Evolutionary conservation across 2,888 invertebrate species (phyloP).

Genomic region (Apotomis betuletana): DNA sequence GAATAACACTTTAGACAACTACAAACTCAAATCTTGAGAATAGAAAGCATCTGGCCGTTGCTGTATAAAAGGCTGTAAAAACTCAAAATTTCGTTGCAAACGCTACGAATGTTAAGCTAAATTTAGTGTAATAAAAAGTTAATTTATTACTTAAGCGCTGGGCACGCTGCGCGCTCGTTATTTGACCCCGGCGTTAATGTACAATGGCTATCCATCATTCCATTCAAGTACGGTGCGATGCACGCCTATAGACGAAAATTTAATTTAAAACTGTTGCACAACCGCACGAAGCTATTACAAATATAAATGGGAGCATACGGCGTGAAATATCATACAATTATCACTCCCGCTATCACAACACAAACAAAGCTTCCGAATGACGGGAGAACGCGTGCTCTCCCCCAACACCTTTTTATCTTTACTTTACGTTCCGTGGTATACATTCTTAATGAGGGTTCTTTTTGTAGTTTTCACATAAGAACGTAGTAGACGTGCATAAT

Average conservation of each 20-base stretch:
- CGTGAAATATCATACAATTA: conserved; percentile 50
- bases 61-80: conserved; percentile 24
- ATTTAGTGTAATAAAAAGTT: conserved; percentile 32
- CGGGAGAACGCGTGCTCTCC: conserved; percentile 19
- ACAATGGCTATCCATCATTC: conserved; percentile 57
- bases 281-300: conserved; percentile 49
- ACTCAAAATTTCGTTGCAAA: conserved; percentile 25
- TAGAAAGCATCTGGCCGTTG: conserved; percentile 24
- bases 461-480: conserved; percentile 27
- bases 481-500: conserved; percentile 4
- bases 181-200: conserved; percentile 41
- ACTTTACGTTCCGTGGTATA: neutral
- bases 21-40: conserved; percentile 1
- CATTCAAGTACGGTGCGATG: conserved; percentile 52
- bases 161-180: conserved; percentile 43
- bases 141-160: conserved; percentile 31
- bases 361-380: conserved; percentile 46
- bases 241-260: conserved; percentile 52
- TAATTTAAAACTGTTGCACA: conserved; percentile 55
- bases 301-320: conserved; percentile 50
- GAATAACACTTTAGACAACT: conserved; percentile 2
- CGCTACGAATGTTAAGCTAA: conserved; percentile 27
- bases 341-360: conserved; percentile 48
- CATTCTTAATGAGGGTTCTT: conserved; percentile 23
- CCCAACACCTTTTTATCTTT: conserved; percentile 25